These are phyloP conservation scores for Periophthalmodon schlosseri DNA, from an alignment of 2,113 vertebrate genomes.

Conservation along the genomic window DNA sequence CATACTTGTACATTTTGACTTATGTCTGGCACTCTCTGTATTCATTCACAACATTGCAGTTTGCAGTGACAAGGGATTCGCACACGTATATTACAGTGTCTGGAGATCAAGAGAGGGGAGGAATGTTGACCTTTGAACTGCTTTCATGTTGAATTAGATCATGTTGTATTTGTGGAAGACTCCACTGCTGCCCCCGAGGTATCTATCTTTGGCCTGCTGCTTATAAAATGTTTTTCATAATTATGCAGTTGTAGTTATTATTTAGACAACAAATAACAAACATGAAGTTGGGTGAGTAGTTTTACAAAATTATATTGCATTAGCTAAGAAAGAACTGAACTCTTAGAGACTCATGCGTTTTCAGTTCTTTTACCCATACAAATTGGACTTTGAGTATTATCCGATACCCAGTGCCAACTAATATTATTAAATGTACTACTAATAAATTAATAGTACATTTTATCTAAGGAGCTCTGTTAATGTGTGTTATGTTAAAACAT, in stretches of 20 bases:
- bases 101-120: too few species aligned
- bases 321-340: too few species aligned
- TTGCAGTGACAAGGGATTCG: not conserved
- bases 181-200: not conserved
- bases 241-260: not conserved
- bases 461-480: too few species aligned
- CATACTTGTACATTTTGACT: constrained; percentile 30
- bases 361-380: too few species aligned
- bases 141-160: constrained; percentile 39
- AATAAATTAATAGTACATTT: too few species aligned
- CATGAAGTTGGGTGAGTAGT: not conserved
- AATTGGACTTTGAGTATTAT: too few species aligned
- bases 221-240: not conserved
- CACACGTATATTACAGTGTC: not conserved
- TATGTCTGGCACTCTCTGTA: constrained; percentile 25
- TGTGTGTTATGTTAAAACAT: too few species aligned
- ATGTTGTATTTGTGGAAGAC: constrained; percentile 17
- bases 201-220: not conserved
- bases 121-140: constrained; percentile 15
- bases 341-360: too few species aligned
- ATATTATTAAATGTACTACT: too few species aligned
- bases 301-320: not conserved
- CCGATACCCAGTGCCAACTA: too few species aligned
- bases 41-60: constrained; percentile 5
- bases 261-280: not conserved